These are phyloP conservation scores for Enteromius radiatus DNA, from an alignment of 2,797 vertebrate genomes.

Conservation along the genomic window DNA sequence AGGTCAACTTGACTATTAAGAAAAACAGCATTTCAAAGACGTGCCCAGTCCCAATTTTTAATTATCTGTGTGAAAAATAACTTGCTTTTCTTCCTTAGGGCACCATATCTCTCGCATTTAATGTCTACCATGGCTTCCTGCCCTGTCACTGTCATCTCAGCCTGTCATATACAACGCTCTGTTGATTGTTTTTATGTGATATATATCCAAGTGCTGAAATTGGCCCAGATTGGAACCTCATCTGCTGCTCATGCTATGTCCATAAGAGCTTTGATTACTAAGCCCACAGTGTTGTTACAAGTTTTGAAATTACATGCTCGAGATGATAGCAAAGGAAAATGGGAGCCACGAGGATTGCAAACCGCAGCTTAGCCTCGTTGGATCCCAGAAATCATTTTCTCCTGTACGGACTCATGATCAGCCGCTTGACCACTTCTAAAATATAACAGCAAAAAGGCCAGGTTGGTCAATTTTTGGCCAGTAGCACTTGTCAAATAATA, in stretches of 20 bases:
- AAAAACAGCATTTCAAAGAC: conserved; percentile 42
- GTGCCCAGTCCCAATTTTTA: conserved; percentile 43
- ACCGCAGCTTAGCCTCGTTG: conserved; percentile 15
- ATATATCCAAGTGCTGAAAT: conserved; percentile 28
- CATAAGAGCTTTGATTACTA: conserved; percentile 33
- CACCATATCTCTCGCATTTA: conserved; percentile 21
- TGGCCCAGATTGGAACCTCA: conserved; percentile 32
- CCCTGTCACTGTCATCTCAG: conserved; percentile 26
- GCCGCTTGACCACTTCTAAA: conserved; percentile 25
- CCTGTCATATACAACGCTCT: conserved; percentile 16
- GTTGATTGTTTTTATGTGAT: conserved; percentile 42
- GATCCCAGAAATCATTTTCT: conserved; percentile 35
- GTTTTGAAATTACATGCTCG: conserved; percentile 41
- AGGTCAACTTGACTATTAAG: conserved; percentile 55
- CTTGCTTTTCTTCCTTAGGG: conserved; percentile 13
- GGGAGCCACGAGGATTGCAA: background rate
- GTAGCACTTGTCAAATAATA: conserved; percentile 33
- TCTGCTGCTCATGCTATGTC: conserved; percentile 28
- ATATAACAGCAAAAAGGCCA: conserved; percentile 37
- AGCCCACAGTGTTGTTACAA: conserved; percentile 21
- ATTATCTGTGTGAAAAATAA: conserved; percentile 49
- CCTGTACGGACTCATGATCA: conserved; percentile 13
- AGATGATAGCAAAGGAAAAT: conserved; percentile 36
- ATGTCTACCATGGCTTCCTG: conserved; percentile 29
- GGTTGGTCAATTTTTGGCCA: conserved; percentile 20